Conservation (phyloP, 2,888 invertebrate species). For the Sisyra nigra region DNA sequence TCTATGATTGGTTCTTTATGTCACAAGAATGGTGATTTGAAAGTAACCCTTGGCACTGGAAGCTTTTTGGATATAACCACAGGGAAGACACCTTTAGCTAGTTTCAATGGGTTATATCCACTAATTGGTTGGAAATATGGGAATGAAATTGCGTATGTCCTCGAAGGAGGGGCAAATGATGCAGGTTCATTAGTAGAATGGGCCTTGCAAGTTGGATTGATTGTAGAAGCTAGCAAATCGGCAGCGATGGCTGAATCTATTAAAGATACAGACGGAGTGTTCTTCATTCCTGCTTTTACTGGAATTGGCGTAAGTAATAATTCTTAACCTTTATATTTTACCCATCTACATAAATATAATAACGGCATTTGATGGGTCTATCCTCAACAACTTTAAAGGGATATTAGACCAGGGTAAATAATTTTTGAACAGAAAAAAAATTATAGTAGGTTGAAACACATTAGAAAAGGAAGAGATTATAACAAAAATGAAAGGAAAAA, state of each 20-base stretch:
- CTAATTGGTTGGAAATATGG: slow-evolving; percentile 71
- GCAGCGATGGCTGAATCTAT: slow-evolving; percentile 51
- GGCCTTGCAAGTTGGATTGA: slow-evolving; percentile 57
- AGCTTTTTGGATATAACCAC: slow-evolving; percentile 79
- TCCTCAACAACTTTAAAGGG: too few relatives aligned
- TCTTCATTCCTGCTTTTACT: slow-evolving; percentile 80
- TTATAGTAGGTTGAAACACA: too few relatives aligned
- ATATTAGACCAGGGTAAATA: too few relatives aligned
- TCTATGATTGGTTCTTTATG: slow-evolving; percentile 80
- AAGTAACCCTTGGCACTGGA: slow-evolving; percentile 84
- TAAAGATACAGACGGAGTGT: slow-evolving; percentile 56
- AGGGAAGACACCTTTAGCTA: slow-evolving; percentile 57
- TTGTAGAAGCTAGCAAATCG: slow-evolving; percentile 46
- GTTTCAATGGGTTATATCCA: slow-evolving; percentile 75
- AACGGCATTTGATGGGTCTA: too few relatives aligned
- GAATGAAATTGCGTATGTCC: slow-evolving; percentile 47
- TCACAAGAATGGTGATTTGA: slow-evolving; percentile 60
- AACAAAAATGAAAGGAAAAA: too few relatives aligned
- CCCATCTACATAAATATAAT: background rate
- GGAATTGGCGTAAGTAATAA: slow-evolving; percentile 55
- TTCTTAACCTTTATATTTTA: too few relatives aligned
- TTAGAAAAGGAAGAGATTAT: too few relatives aligned
- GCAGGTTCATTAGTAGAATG: slow-evolving; percentile 79
- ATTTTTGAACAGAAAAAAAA: too few relatives aligned
- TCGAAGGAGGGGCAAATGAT: slow-evolving; percentile 79